These are phyloP conservation scores for Myiopsitta monachus DNA, from an alignment of 2,113 vertebrate species.

Conservation along the genomic window DNA sequence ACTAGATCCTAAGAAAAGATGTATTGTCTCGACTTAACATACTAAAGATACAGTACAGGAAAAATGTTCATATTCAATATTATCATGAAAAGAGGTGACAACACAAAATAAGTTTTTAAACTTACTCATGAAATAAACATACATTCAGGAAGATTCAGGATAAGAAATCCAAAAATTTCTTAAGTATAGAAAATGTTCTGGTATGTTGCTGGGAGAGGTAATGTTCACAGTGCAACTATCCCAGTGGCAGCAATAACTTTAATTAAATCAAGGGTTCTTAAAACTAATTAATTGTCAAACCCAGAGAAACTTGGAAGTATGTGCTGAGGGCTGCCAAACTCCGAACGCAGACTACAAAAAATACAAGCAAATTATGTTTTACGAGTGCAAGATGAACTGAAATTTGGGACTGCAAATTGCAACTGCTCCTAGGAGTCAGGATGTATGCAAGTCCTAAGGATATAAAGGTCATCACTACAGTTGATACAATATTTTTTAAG, in stretches of 20 bases:
- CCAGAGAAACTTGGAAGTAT: neutral
- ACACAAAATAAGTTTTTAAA: neutral
- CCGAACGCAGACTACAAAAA: neutral
- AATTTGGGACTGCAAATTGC: neutral
- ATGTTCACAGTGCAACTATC: neutral
- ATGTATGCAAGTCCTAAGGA: neutral
- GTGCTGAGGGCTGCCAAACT: neutral
- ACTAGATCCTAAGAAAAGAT: neutral
- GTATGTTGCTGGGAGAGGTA: neutral
- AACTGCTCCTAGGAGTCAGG: neutral
- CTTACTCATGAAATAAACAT: neutral
- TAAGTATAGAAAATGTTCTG: neutral
- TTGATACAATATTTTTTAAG: neutral
- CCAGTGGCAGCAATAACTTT: neutral
- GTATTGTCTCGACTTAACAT: neutral
- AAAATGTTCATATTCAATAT: neutral
- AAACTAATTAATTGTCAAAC: slow-evolving; percentile 24
- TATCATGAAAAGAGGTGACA: neutral
- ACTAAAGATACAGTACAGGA: neutral
- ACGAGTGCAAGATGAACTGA: neutral
- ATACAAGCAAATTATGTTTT: neutral
- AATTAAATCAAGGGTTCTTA: slow-evolving; percentile 7
- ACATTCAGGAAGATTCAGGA: neutral
- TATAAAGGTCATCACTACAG: neutral
- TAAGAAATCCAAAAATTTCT: neutral